Evolutionary conservation across 2,113 vertebrate species (phyloP).

Genomic region (Haplochromis burtoni): DNA sequence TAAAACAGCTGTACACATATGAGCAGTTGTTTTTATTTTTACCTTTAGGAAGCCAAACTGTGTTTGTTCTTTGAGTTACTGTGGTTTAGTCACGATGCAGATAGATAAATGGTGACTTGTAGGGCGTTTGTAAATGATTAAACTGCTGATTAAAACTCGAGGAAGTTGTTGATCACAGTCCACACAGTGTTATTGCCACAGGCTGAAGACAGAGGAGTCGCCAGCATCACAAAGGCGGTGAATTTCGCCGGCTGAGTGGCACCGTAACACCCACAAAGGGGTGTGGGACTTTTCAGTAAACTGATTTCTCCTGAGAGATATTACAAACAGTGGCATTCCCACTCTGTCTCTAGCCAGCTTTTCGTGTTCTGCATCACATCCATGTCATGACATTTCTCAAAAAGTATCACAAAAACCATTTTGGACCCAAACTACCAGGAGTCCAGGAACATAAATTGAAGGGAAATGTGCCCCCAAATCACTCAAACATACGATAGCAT

Average conservation of each 20-base stretch:
- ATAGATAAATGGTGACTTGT: neutral
- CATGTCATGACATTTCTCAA: neutral
- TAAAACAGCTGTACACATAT: neutral
- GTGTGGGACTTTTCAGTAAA: neutral
- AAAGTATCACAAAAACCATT: neutral
- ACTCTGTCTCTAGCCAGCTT: neutral
- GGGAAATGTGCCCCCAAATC: neutral
- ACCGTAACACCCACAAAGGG: neutral
- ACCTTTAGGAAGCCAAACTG: neutral
- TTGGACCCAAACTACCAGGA: neutral
- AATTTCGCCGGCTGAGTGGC: rapidly evolving
- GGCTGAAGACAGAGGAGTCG: rapidly evolving
- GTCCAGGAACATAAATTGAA: neutral
- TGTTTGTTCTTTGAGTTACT: neutral
- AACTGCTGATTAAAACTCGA: neutral
- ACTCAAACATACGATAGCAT: neutral
- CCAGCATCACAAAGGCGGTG: neutral
- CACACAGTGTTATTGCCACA: neutral
- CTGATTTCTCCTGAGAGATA: neutral
- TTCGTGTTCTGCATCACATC: rapidly evolving
- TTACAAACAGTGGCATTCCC: neutral
- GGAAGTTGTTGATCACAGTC: neutral
- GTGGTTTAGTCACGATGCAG: neutral
- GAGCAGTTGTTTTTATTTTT: neutral
- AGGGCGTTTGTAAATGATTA: neutral